These are phyloP conservation scores for Symphodus melops DNA, from an alignment of 2,113 vertebrate species.

Conservation along the genomic window DNA sequence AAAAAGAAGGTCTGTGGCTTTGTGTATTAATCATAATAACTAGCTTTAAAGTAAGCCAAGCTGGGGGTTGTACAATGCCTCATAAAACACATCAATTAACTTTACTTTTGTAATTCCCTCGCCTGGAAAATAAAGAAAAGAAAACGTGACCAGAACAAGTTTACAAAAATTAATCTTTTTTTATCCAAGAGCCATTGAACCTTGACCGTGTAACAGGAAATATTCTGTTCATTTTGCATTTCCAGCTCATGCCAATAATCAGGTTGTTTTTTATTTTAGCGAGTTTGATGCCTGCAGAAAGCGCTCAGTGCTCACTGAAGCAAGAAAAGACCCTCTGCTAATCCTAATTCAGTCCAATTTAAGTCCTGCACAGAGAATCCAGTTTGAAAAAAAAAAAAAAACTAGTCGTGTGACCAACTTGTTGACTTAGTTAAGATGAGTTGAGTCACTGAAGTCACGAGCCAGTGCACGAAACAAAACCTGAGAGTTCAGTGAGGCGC, in stretches of 20 bases:
- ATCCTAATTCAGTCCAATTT: no score
- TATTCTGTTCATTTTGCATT: slow-evolving; percentile 24
- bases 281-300: not conserved
- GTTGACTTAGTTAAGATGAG: no score
- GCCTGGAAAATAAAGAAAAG: not conserved
- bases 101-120: not conserved
- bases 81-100: not conserved
- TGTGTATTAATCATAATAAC: not conserved
- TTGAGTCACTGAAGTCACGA: no score
- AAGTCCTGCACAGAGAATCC: no score
- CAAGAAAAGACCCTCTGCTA: not conserved
- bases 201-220: slow-evolving; percentile 5
- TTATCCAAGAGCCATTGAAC: not conserved
- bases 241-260: not conserved
- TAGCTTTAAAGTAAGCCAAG: not conserved
- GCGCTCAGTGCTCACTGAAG: not conserved
- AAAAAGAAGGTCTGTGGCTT: slow-evolving; percentile 3
- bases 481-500: not conserved
- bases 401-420: no score
- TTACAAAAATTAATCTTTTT: not conserved
- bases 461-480: no score
- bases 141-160: not conserved
- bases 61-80: not conserved
- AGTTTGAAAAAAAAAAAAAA: no score
- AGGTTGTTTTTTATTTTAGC: not conserved